Conservation (phyloP, 2,113 vertebrate genomes). For the Lasiurus cinereus region DNA sequence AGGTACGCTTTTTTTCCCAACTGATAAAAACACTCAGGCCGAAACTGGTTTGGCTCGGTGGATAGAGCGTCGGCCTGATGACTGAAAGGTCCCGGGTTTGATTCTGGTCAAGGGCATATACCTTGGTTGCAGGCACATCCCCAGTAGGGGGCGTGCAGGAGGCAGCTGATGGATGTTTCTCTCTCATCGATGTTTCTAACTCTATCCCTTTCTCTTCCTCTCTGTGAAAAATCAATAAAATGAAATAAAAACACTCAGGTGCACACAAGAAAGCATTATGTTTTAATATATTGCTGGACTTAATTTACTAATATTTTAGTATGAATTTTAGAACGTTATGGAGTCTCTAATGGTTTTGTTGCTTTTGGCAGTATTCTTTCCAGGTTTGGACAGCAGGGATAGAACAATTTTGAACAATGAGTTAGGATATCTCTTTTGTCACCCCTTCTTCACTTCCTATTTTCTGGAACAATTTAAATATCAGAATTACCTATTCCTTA, state of each 20-base stretch:
- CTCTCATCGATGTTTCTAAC: no score
- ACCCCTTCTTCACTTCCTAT: neutral
- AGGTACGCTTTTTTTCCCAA: neutral
- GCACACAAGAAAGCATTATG: neutral
- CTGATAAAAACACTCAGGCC: neutral
- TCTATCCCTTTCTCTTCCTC: no score
- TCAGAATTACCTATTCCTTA: constrained; percentile 7
- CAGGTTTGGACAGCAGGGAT: neutral
- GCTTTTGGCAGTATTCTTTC: neutral
- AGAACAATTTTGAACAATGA: constrained; percentile 7
- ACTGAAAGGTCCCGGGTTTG: no score
- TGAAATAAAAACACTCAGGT: neutral
- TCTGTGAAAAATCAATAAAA: no score
- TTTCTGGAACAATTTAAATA: neutral
- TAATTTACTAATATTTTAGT: constrained; percentile 9
- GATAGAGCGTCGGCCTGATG: no score
- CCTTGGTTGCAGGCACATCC: no score
- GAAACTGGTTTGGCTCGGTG: no score
- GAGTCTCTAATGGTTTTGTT: neutral
- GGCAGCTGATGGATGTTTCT: no score
- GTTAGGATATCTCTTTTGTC: neutral
- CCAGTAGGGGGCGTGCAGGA: no score
- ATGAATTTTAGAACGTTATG: neutral
- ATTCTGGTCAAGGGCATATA: no score
- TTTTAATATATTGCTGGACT: neutral